A percentile compares a stretch with the other conserved stretches of the same genome.
These are phyloP conservation scores for Polietes domitor DNA, from an alignment of 2,888 invertebrate species.

Conservation along the genomic window DNA sequence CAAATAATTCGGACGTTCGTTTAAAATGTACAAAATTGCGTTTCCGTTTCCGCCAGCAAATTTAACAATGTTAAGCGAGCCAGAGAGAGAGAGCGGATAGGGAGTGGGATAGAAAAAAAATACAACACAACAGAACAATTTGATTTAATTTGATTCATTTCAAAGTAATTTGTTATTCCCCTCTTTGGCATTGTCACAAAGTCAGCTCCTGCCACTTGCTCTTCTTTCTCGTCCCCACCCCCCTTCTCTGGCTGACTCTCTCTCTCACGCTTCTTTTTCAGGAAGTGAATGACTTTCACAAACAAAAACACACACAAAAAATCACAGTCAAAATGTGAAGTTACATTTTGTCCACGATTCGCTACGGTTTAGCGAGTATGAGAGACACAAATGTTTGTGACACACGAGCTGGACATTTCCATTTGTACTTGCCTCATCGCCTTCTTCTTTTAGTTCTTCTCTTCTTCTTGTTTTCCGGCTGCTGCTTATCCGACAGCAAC, in stretches of 20 bases:
- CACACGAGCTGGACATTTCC: slow-evolving; percentile 53
- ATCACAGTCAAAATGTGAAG: slow-evolving; percentile 28
- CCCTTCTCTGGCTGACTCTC: neutral
- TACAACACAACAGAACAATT: slow-evolving; percentile 22
- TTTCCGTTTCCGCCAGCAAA: neutral
- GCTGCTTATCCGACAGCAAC: neutral
- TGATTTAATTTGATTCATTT: slow-evolving; percentile 57
- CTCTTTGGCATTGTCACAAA: slow-evolving; percentile 10
- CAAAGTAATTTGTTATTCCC: slow-evolving; percentile 59
- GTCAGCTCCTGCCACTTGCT: neutral
- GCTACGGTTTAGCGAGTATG: neutral
- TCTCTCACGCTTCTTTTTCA: neutral
- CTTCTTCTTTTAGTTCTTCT: neutral
- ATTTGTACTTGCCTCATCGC: slow-evolving; percentile 1
- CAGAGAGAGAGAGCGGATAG: neutral
- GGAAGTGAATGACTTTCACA: neutral
- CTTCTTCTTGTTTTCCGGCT: neutral
- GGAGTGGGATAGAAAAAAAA: too few species aligned
- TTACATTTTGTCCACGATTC: neutral
- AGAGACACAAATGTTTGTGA: slow-evolving; percentile 56
- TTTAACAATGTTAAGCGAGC: neutral
- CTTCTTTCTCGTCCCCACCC: neutral
- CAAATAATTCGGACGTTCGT: neutral
- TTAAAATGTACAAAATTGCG: slow-evolving; percentile 1
- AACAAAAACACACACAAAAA: neutral